Base-by-base conservation (phyloP, 2,797 vertebrate species). In the Fistularia tabacaria region DNA sequence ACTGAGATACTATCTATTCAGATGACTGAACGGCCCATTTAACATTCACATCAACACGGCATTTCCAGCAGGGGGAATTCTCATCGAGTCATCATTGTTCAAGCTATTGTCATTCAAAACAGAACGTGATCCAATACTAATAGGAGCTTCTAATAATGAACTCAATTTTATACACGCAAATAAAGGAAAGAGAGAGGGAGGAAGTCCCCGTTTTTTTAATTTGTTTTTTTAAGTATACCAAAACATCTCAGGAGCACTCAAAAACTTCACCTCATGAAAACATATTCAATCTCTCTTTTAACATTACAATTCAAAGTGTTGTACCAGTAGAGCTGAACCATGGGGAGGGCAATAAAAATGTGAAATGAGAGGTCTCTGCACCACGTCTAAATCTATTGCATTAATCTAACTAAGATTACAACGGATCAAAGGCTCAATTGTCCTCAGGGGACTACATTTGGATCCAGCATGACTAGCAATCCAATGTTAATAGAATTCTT, bases 401-500 rank as follows among this genome's bases (percentile, higher is more conserved):
- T 55, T 64, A 46, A 79, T 73, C 59, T 38, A 50, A 75, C 58
- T 58, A 50, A 76, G 69, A 72, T 73, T 56, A 51, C 41, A 39
- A 59, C 8, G 69, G 76, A 81, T 84, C 66, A 76, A 83, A 82
- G 65, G 63, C 37, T 37, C 10, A 46, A 70, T 63, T 43, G 1
- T 36, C 63, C 64, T 57, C 39, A 15, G 37, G 47, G 25, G 46
- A 12, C 15, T 13, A 10, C 11, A 46, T 13, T 9, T 46, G 64
- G 55, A 77, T 80, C 66, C 64, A 61, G 70, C 46, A 62, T 56
- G 46, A 52, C 46, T 38, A 45, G 49, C 57, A 60, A 77, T 37
- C 58, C 42, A 25, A 25, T 38, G 47, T 57, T 37, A 49, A 62
- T 25, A 47, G 13, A 59, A 43, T 42, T 60, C 54, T 73, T 77